Conservation (phyloP, 2,113 vertebrate species). For the Dicaeum eximium region DNA sequence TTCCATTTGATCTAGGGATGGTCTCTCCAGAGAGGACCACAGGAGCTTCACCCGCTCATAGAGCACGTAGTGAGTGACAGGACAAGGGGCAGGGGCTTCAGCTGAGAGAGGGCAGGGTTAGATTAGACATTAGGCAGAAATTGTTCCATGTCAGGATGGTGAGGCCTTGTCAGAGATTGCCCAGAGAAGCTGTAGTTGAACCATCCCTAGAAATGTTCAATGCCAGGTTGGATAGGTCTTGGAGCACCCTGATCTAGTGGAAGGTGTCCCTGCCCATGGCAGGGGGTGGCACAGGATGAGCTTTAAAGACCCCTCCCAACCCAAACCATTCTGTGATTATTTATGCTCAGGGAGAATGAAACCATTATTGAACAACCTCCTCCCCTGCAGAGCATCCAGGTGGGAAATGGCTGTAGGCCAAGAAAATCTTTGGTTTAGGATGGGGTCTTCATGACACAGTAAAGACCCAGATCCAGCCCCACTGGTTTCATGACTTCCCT, state of each 20-base stretch:
- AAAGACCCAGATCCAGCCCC: background rate
- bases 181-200: background rate
- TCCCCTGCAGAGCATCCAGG: background rate
- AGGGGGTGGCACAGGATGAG: background rate
- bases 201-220: background rate
- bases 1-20: too few species aligned
- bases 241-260: background rate
- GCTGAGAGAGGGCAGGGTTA: background rate
- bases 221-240: accelerated
- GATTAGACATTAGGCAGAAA: background rate
- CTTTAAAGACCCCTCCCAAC: background rate
- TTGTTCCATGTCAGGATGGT: background rate
- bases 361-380: background rate
- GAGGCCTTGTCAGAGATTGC: background rate
- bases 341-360: background rate
- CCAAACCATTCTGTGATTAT: background rate
- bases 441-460: accelerated
- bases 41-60: accelerated
- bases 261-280: background rate
- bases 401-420: background rate
- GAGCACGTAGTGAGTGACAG: background rate
- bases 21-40: background rate
- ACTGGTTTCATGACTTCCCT: background rate
- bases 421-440: background rate
- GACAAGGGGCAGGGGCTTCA: background rate